Percentiles rank a stretch among this genome's conserved stretches.
These are phyloP conservation scores for Dolichallabes microphthalmus DNA, from an alignment of 2,113 vertebrate genomes.

Conservation along the genomic window DNA sequence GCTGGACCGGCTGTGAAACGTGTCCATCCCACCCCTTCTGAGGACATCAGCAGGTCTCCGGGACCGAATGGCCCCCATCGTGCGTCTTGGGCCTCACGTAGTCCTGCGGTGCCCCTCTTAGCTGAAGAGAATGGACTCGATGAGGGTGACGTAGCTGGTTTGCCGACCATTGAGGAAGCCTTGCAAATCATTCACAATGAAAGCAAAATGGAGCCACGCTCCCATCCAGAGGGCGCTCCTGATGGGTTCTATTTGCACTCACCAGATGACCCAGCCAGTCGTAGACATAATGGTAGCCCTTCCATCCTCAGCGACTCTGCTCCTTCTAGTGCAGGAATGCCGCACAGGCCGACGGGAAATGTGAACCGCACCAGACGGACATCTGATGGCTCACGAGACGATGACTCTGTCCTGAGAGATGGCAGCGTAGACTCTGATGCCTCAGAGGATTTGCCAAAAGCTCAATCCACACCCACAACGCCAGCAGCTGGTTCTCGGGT, in stretches of 20 bases:
- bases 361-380: conserved; percentile 64
- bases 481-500: conserved; percentile 51
- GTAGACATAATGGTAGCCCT: conserved; percentile 56
- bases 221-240: conserved; percentile 85
- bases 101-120: conserved; percentile 57
- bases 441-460: conserved; percentile 76
- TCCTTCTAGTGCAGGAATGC: conserved; percentile 70
- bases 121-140: conserved; percentile 70
- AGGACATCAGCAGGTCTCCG: conserved; percentile 66
- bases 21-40: conserved; percentile 65
- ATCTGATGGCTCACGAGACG: conserved; percentile 75
- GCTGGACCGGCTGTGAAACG: conserved; percentile 56
- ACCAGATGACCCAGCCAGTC: conserved; percentile 70
- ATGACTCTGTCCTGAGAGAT: conserved; percentile 79
- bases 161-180: conserved; percentile 90
- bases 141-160: conserved; percentile 68
- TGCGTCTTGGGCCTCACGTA: conserved; percentile 68
- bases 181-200: conserved; percentile 90
- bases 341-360: conserved; percentile 61
- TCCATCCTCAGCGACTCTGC: conserved; percentile 67
- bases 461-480: conserved; percentile 67
- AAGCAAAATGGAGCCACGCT: conserved; percentile 80
- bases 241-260: conserved; percentile 90
- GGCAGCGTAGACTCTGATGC: conserved; percentile 81
- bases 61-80: conserved; percentile 68